These are phyloP conservation scores for Melanotaenia nigrans DNA, from an alignment of 2,797 vertebrate genomes.

Conservation along the genomic window DNA sequence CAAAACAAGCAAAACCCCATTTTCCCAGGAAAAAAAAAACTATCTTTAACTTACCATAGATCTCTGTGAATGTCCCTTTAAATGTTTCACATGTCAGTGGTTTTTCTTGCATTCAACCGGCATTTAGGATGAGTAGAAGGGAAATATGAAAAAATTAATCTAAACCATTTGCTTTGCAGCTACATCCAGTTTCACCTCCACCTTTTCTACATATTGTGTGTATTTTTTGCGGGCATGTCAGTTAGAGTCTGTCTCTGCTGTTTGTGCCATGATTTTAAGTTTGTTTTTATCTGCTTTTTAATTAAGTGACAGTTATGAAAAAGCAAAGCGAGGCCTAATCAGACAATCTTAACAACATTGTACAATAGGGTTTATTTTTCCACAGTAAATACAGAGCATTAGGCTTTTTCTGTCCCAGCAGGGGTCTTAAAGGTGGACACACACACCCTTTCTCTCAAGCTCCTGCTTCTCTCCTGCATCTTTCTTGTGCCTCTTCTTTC, in stretches of 20 bases:
- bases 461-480: conserved; percentile 39
- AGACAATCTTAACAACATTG: conserved; percentile 55
- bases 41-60: background rate
- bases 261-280: conserved; percentile 1
- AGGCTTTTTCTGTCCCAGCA: conserved; percentile 78
- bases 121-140: background rate
- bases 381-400: conserved; percentile 74
- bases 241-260: background rate
- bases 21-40: background rate
- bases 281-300: conserved; percentile 15
- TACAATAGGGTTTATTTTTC: conserved; percentile 62
- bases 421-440: conserved; percentile 70
- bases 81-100: background rate
- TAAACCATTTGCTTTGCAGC: background rate
- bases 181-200: background rate
- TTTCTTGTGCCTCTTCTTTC: conserved; percentile 52
- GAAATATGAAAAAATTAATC: background rate
- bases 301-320: conserved; percentile 43
- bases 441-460: conserved; percentile 38
- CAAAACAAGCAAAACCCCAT: background rate
- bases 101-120: background rate
- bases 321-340: conserved; percentile 16
- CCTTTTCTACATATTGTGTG: background rate
- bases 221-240: background rate
- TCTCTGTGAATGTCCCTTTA: background rate